Conservation (phyloP, 2,113 vertebrate species). For the Elgaria multicarinata region DNA sequence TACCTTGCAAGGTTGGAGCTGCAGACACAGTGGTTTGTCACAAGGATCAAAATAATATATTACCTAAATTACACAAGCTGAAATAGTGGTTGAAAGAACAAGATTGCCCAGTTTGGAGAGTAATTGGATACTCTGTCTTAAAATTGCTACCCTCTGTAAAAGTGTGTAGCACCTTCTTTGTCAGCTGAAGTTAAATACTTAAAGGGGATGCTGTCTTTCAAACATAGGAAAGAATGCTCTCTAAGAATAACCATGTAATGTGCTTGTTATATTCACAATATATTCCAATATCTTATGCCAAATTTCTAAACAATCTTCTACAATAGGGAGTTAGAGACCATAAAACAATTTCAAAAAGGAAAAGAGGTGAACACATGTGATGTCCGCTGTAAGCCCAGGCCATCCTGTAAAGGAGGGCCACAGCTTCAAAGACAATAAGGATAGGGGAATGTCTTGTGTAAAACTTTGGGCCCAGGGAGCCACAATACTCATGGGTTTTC, state of each 20-base stretch:
- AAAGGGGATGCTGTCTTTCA: not conserved
- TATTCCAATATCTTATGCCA: slow-evolving; percentile 1
- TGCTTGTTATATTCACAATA: slow-evolving; percentile 16
- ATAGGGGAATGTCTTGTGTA: not conserved
- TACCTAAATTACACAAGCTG: not conserved
- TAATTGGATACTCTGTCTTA: slow-evolving; percentile 1
- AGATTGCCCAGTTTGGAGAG: not conserved
- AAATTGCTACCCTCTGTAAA: not conserved
- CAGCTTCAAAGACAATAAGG: not conserved
- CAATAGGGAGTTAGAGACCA: accelerated
- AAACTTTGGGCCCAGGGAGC: not conserved
- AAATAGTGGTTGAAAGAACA: not conserved
- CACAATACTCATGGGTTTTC: not conserved
- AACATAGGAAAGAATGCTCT: not conserved
- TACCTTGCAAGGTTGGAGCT: too few relatives aligned
- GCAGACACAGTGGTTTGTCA: too few relatives aligned
- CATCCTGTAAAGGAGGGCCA: not conserved
- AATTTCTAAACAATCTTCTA: not conserved
- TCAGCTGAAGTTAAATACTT: not conserved
- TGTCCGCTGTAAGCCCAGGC: not conserved
- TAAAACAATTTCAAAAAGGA: not conserved
- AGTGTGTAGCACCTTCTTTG: not conserved
- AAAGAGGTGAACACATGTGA: not conserved
- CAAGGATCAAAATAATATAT: not conserved
- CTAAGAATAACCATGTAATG: not conserved